Evolutionary conservation across 2,113 vertebrate genomes (phyloP), one percentile per base, ranked within the genome.

Genomic region (Forbesichthys papilliferus): DNA sequence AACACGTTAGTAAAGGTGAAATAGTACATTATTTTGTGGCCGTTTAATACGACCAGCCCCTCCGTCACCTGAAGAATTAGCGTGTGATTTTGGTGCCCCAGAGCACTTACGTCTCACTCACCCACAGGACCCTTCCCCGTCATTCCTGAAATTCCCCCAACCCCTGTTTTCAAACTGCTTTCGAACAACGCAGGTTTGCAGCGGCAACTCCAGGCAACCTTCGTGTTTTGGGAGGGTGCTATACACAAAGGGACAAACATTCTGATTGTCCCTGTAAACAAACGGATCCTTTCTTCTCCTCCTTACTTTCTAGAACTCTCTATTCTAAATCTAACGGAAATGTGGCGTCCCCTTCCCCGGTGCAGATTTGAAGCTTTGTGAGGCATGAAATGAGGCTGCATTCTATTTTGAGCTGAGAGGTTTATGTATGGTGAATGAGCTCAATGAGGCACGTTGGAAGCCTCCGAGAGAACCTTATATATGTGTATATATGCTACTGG

Each of bases 311-410:
- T 77, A 14, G 0, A 36, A 65, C 69, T 75, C 73, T 85, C 68
- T 57, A 71, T 27, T 27, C 27, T 27, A 27, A 27, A 27, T 82
- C 66, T 73, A 42, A 42, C 36, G 36, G 68, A 84, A 86, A 80
- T 66, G 64, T 66, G 68, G 18, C 47, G 3, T 78, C 78, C 65
- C 77, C 27, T 27, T 27, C 80, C 80, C 69, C 68, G 80, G 79
- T 83, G 69, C 78, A 79, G 83, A 84, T 88, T 77, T 84, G 77
- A 65, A 82, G 84, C 74, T 86, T 79, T 75, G 42, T 13, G 48
- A 82, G 80, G 84, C 84, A 79, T 84, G 78, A 87, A 89, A 89
- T 86, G 68, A 84, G 81, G 74, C 74, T 83, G 75, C 75, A 33
- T 79, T 85, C 77, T 90, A 88, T 86, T 88, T 89, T 79, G 11